phyloP scores from a whole-genome alignment of 2,113 vertebrate species.

The Panthera uncia region DNA sequence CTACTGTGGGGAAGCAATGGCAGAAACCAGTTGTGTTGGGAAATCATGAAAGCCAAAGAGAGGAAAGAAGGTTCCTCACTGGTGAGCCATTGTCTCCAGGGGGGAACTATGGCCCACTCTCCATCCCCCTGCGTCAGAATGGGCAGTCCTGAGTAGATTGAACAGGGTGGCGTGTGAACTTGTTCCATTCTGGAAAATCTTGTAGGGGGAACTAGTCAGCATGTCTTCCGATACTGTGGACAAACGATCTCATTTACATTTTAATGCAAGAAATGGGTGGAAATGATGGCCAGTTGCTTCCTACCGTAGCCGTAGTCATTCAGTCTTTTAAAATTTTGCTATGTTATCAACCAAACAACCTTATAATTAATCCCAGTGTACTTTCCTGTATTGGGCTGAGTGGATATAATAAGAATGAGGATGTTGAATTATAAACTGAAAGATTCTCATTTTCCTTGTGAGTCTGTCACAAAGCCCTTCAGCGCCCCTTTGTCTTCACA shows the following conservation, averaged over 20 bases:
- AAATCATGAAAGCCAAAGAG: background rate
- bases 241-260: conserved; percentile 39
- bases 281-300: conserved; percentile 53
- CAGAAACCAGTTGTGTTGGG: background rate
- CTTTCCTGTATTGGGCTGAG: background rate
- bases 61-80: background rate
- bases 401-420: background rate
- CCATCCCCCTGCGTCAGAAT: background rate
- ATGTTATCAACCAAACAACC: background rate
- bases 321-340: background rate
- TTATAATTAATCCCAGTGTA: conserved; percentile 30
- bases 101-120: background rate
- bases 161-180: background rate
- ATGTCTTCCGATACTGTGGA: conserved; percentile 25
- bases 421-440: conserved; percentile 37
- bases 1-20: background rate
- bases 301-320: conserved; percentile 15
- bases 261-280: conserved; percentile 17
- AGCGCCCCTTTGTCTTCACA: conserved; percentile 29
- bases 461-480: background rate
- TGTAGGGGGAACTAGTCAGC: conserved; percentile 27
- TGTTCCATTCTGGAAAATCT: conserved; percentile 16
- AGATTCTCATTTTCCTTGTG: conserved; percentile 51
- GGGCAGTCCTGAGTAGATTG: background rate
- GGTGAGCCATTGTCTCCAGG: background rate